phyloP scores from a whole-genome alignment of 1,140 invertebrate genomes.

The Trichonephila inaurata region DNA sequence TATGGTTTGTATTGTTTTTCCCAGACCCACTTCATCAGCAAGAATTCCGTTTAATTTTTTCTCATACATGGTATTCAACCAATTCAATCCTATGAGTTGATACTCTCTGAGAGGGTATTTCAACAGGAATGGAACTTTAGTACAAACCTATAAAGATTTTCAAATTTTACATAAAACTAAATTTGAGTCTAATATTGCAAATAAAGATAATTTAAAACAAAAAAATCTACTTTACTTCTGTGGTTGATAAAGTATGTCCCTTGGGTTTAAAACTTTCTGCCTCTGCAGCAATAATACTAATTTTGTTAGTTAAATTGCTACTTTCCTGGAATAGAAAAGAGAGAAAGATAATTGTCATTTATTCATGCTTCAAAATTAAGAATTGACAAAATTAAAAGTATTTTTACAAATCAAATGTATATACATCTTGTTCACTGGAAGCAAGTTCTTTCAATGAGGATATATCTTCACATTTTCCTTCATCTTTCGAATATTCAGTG shows the following conservation, averaged over 20 bases:
- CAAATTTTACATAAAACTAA: not conserved
- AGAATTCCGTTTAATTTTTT: slow-evolving; percentile 97
- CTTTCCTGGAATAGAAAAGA: slow-evolving; percentile 34
- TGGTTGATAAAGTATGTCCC: slow-evolving; percentile 96
- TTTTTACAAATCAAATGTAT: no score
- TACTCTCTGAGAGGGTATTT: slow-evolving; percentile 97
- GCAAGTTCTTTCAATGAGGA: slow-evolving; percentile 6
- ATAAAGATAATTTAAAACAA: no score
- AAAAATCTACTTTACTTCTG: slow-evolving; percentile 83
- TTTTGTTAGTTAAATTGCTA: slow-evolving; percentile 83
- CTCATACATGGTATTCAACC: slow-evolving; percentile 99
- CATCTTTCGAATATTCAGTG: slow-evolving; percentile 20
- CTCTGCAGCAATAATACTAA: slow-evolving; percentile 92
- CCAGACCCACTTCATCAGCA: slow-evolving; percentile 91
- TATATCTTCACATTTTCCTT: not conserved
- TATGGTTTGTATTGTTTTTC: slow-evolving; percentile 99
- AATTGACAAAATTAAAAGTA: not conserved
- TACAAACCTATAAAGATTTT: slow-evolving; percentile 87
- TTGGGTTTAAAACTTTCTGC: slow-evolving; percentile 98
- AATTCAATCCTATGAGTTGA: slow-evolving; percentile 98
- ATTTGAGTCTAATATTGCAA: no score
- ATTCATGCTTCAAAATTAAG: not conserved
- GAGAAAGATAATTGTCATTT: not conserved
- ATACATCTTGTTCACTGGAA: not conserved
- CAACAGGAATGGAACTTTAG: slow-evolving; percentile 95